Evolutionary conservation across 1,140 invertebrate genomes (phyloP), one percentile per base, ranked within the genome.

Genomic region (Phthorimaea operculella): DNA sequence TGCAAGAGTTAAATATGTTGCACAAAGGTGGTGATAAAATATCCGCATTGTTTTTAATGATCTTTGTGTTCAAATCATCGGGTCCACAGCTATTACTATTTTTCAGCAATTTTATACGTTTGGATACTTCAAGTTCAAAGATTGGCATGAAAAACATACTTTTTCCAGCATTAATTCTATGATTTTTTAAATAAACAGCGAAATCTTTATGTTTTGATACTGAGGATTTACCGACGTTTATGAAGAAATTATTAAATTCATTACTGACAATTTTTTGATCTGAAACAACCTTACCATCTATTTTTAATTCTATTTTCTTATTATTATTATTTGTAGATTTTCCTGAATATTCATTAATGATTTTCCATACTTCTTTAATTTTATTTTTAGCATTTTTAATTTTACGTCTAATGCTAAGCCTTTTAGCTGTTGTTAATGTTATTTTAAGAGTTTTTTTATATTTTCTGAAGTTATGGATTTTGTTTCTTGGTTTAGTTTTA

Each of bases 11-110:
- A 47, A 47, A 52, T 4, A 52, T 34, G 16, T 5, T 44, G 15
- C 42, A 21, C 21, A 54, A 39, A 21, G 52, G 42, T 21, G 21
- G 33, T 11, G 14, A 16, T 17, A 44, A 5, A 12, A 54, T 4
- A 36, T 52, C 51, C 7, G 36, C 11, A 33, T 52, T 36, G 15
- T 16, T 52, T 33, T 52, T 52, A 5, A 52, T 39, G 8, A 52
- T 52, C 14, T 10, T 11, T 34, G 51, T 52, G n/a, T 17, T 52
- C 33, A 52, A 39, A 11, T 52, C 33, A 11, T 52, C 51, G 9
- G n/a, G 51, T 33, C 51, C 51, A 12, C 49, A 5, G 8, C 18
- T 33, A 33, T 33, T 51, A 28, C 49, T 51, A 12, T 51, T 51
- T 51, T 51, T 51, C 4, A 51, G 14, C 12, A 28, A 28, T 33